These are phyloP conservation scores for Hyposmocoma kahamanoa DNA, from an alignment of 1,140 invertebrate species.

Conservation along the genomic window DNA sequence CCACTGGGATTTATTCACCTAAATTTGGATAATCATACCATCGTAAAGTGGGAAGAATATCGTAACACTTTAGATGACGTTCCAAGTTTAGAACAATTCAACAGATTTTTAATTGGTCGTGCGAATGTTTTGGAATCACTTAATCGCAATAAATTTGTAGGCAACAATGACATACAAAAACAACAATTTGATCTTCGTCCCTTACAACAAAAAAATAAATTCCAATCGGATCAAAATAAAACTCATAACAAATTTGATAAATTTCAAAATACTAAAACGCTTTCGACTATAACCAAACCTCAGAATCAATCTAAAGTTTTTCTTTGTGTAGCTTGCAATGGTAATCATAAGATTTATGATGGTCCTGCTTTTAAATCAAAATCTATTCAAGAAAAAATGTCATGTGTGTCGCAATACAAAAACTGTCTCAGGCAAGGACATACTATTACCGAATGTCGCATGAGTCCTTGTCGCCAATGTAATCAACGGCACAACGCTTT, in stretches of 20 bases:
- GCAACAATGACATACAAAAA: not conserved
- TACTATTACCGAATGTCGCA: conserved; percentile 13
- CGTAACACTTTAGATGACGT: conserved; percentile 12
- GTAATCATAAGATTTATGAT: conserved; percentile 23
- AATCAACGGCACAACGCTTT: conserved; percentile 20
- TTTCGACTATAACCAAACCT: not conserved
- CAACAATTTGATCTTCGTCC: not conserved
- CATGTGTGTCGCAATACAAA: conserved; percentile 17
- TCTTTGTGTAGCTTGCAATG: not conserved
- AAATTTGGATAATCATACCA: not conserved
- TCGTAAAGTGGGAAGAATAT: not conserved
- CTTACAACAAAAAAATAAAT: not conserved
- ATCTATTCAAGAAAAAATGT: conserved; percentile 15
- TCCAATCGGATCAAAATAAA: not conserved
- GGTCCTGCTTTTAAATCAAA: conserved; percentile 23
- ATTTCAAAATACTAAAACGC: not conserved
- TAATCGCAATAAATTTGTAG: conserved; percentile 10
- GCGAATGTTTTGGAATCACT: conserved; percentile 21
- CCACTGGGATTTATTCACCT: not conserved
- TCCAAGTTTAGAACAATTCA: conserved; percentile 21
- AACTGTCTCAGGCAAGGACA: conserved; percentile 28
- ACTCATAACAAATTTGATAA: not conserved
- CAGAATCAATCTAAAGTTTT: not conserved
- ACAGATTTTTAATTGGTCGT: conserved; percentile 20
- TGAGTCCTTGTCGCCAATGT: conserved; percentile 20